These are phyloP conservation scores for Spongia lamella DNA, from an alignment of 37 sponge, comb jelly and placozoan species.

Conservation along the genomic window DNA sequence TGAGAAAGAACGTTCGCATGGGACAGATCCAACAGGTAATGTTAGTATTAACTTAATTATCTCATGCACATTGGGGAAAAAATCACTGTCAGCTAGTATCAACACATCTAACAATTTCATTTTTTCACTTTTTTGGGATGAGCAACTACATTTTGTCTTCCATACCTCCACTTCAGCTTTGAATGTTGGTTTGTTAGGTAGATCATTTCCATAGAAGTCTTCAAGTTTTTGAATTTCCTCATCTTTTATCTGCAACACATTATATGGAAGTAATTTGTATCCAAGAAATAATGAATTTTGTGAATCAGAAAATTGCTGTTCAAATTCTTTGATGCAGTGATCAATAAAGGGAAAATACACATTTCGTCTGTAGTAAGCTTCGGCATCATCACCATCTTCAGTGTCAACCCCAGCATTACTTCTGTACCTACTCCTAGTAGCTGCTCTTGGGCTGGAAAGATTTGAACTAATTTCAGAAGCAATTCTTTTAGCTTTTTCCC, in stretches of 20 bases:
- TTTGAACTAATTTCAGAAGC: constrained; percentile 8
- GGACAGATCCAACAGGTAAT: constrained; percentile 27
- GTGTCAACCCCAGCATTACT: constrained; percentile 34
- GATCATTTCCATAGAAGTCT: background rate
- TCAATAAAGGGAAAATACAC: constrained; percentile 9
- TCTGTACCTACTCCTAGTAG: constrained; percentile 13
- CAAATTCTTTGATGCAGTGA: background rate
- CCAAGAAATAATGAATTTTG: constrained; percentile 23
- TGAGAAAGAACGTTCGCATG: constrained; percentile 39
- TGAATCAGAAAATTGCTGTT: constrained; percentile 19
- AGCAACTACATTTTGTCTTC: constrained; percentile 11
- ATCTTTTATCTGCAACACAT: constrained; percentile 11
- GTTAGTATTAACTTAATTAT: constrained; percentile 31
- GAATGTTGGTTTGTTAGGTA: constrained; percentile 12
- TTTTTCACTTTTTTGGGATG: too few relatives aligned
- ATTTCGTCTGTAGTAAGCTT: constrained; percentile 4
- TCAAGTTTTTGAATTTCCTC: constrained; percentile 13
- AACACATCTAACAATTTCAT: too few relatives aligned
- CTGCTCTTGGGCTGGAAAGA: constrained; percentile 29
- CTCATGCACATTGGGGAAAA: constrained; percentile 24
- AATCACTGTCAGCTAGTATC: too few relatives aligned
- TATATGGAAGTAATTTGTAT: constrained; percentile 13
- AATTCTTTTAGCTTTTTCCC: constrained; percentile 8
- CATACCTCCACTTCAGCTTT: background rate
- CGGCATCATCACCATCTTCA: constrained; percentile 6